These are phyloP conservation scores for Xestia sexstrigata DNA, from an alignment of 2,888 invertebrate genomes.

Conservation along the genomic window DNA sequence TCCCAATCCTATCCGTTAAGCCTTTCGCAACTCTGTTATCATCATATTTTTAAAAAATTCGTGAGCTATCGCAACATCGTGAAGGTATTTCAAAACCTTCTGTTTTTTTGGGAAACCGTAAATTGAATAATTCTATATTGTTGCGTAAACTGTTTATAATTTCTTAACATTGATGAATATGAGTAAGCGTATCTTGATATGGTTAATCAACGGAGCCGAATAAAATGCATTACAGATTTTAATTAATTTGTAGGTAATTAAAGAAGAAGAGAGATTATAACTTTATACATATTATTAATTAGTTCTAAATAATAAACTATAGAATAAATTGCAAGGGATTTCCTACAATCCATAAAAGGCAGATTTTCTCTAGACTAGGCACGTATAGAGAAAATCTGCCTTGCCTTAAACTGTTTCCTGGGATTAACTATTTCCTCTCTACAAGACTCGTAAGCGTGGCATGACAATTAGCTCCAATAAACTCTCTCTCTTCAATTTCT, in stretches of 20 bases:
- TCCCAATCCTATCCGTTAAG: constrained; percentile 73
- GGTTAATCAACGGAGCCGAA: neutral
- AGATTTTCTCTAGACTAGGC: constrained; percentile 23
- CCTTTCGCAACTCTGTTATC: constrained; percentile 67
- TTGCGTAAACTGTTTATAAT: constrained; percentile 22
- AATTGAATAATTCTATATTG: constrained; percentile 35
- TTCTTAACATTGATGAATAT: constrained; percentile 23
- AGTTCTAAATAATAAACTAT: constrained; percentile 2
- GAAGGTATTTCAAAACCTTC: constrained; percentile 42
- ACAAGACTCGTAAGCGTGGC: constrained; percentile 18
- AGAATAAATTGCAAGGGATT: neutral
- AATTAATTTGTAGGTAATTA: constrained; percentile 21
- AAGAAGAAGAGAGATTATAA: neutral
- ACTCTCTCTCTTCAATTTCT: constrained; percentile 32
- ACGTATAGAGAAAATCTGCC: no score
- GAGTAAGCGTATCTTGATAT: constrained; percentile 30
- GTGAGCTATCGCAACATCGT: constrained; percentile 49
- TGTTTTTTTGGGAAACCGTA: constrained; percentile 30
- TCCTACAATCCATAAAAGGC: constrained; percentile 22
- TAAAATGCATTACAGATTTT: neutral
- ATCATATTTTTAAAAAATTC: constrained; percentile 61
- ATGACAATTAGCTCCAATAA: constrained; percentile 40
- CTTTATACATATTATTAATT: neutral
- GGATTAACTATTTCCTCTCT: constrained; percentile 26
- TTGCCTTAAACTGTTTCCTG: constrained; percentile 9